These are phyloP conservation scores for Noctuana brunneofusca DNA, from an alignment of 2,888 invertebrate species.

Conservation along the genomic window DNA sequence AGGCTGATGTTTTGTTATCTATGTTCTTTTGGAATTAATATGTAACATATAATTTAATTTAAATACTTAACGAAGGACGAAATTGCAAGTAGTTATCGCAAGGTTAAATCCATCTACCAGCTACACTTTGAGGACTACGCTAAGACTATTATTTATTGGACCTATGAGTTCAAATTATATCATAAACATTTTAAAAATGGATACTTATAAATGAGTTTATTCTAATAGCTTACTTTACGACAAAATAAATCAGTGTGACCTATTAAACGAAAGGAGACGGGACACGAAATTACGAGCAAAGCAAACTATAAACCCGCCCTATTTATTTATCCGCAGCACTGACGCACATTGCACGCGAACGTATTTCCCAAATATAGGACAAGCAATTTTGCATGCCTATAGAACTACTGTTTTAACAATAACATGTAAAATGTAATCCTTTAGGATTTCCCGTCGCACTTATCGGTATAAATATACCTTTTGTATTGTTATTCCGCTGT, in stretches of 20 bases:
- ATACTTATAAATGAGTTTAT: neutral
- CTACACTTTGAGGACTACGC: too few species aligned
- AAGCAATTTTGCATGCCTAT: slow-evolving; percentile 13
- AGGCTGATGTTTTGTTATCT: too few species aligned
- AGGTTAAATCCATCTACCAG: too few species aligned
- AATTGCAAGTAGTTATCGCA: too few species aligned
- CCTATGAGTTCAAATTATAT: too few species aligned
- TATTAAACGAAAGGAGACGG: neutral
- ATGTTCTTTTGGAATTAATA: too few species aligned
- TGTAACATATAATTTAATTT: too few species aligned
- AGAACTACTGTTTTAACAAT: neutral
- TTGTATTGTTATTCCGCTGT: neutral
- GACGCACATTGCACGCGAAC: slow-evolving; percentile 16
- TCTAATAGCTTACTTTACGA: too few species aligned
- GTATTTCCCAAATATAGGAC: slow-evolving; percentile 15
- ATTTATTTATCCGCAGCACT: slow-evolving; percentile 15
- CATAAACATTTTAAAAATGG: too few species aligned
- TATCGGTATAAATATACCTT: neutral
- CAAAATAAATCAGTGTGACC: neutral
- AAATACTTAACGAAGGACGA: too few species aligned
- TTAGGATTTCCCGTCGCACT: neutral
- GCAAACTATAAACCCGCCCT: slow-evolving; percentile 10
- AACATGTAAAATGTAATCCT: neutral
- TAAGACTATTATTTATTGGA: too few species aligned
- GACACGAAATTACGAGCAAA: slow-evolving; percentile 10